Evolutionary conservation across 2,113 vertebrate genomes (phyloP).

Genomic region (Calidris pygmaea): DNA sequence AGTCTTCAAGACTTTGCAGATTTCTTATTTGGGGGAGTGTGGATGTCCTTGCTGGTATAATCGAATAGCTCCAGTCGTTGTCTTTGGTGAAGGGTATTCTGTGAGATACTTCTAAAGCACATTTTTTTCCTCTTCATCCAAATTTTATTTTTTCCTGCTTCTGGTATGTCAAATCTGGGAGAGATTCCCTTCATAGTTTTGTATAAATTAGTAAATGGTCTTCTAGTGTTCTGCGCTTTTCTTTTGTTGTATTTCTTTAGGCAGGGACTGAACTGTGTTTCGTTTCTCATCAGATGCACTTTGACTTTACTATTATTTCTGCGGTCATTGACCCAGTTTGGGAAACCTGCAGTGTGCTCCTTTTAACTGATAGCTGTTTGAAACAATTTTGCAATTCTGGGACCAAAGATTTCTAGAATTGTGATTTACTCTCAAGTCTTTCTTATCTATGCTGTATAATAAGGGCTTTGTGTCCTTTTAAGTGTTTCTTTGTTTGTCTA

Average conservation of each 20-base stretch:
- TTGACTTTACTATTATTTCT: conserved; percentile 4
- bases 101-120: neutral
- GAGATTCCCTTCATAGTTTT: neutral
- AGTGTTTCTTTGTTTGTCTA: neutral
- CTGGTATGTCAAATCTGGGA: neutral
- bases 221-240: neutral
- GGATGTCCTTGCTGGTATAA: neutral
- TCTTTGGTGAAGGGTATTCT: neutral
- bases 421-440: neutral
- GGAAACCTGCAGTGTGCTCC: neutral
- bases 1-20: neutral
- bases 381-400: neutral
- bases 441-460: neutral
- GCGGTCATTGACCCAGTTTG: neutral
- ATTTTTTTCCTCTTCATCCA: neutral
- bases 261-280: neutral
- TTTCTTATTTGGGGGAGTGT: neutral
- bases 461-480: neutral
- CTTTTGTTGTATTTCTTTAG: neutral
- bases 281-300: neutral
- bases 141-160: neutral
- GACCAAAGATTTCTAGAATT: neutral
- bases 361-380: neutral
- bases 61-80: neutral
- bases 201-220: neutral